Evolutionary conservation across 2,797 vertebrate genomes (phyloP).

Genomic region (Picus viridis): DNA sequence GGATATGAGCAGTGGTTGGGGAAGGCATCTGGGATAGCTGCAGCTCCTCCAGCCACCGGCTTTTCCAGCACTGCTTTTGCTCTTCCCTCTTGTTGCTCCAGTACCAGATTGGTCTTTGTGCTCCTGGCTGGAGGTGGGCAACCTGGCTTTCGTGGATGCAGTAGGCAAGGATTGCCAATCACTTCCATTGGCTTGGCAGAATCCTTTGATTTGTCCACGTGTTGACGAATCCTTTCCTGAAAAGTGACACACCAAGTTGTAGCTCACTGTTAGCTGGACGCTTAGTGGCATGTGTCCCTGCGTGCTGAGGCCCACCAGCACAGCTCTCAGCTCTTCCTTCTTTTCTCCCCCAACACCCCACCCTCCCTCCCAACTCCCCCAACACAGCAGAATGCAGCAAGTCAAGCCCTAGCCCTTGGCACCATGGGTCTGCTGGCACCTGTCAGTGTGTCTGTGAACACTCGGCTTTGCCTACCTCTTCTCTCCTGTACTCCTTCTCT

Average conservation of each 20-base stretch:
- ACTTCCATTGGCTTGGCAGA: neutral
- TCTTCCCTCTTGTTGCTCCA: neutral
- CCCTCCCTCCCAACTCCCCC: neutral
- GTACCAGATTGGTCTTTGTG: neutral
- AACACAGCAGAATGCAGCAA: neutral
- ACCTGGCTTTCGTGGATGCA: neutral
- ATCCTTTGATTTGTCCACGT: neutral
- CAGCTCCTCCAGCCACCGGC: no score
- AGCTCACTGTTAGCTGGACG: neutral
- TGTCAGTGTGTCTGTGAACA: neutral
- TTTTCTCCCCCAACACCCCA: no score
- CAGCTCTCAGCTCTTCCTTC: neutral
- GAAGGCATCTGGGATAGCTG: no score
- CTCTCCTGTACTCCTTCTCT: accelerated
- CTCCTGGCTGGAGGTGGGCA: neutral
- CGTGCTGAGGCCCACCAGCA: neutral
- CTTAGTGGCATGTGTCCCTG: neutral
- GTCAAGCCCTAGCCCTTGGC: neutral
- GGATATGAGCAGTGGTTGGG: no score
- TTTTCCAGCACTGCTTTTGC: neutral
- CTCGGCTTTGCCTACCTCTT: neutral
- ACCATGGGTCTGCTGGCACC: neutral
- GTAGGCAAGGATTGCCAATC: neutral
- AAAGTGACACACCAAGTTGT: neutral
- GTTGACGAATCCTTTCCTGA: neutral